Percentiles rank a stretch among this genome's conserved stretches.
These are phyloP conservation scores for Rhynchonycteris naso DNA, from an alignment of 2,797 vertebrate genomes.

Conservation along the genomic window DNA sequence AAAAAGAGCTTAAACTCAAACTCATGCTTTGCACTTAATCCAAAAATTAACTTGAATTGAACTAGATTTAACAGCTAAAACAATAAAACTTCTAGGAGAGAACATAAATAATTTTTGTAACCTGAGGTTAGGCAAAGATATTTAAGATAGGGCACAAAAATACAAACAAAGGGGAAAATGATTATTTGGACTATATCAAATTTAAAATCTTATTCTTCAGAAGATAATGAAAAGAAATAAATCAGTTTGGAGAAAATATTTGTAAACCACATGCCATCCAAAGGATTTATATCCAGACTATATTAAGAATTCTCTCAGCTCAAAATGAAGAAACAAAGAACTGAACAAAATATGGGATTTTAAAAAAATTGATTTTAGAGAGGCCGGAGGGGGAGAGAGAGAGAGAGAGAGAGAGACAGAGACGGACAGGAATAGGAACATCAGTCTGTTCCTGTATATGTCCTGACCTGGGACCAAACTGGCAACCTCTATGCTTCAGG, in stretches of 20 bases:
- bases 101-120: conserved; percentile 13
- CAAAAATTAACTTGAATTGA: conserved; percentile 5
- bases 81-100: background rate
- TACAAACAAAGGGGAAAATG: background rate
- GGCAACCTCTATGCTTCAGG: no score
- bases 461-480: no score
- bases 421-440: no score
- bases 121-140: background rate
- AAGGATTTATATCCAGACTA: background rate
- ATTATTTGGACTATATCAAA: background rate
- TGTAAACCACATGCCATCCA: background rate
- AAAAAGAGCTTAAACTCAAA: background rate
- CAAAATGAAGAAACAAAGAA: background rate
- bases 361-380: no score
- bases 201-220: background rate
- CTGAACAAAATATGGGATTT: background rate
- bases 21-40: background rate
- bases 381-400: no score
- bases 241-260: background rate
- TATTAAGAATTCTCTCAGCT: background rate
- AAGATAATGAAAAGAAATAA: background rate
- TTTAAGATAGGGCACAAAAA: background rate
- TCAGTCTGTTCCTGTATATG: no score
- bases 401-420: no score
- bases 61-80: background rate